Conservation (phyloP, 2,888 invertebrate species). For the Nematopogon swammerdamellus region DNA sequence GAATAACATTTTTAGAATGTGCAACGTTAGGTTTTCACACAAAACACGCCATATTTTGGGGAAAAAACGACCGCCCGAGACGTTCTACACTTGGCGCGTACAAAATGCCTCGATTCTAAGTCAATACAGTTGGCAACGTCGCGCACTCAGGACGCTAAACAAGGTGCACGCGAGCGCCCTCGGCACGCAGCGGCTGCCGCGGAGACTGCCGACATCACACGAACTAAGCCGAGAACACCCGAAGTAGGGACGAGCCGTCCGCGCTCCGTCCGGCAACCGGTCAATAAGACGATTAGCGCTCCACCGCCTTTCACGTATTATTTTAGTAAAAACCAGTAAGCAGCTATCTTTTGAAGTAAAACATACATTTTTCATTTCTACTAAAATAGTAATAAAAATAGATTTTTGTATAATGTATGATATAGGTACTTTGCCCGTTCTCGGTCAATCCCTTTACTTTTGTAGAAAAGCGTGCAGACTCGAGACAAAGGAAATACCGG, state of each 20-base stretch:
- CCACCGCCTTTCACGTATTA: constrained; percentile 18
- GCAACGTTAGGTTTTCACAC: background rate
- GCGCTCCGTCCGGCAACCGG: constrained; percentile 53
- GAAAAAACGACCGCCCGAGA: background rate
- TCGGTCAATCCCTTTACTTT: too few relatives aligned
- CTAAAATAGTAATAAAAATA: too few relatives aligned
- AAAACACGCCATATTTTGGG: background rate
- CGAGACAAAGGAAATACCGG: background rate
- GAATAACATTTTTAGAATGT: background rate
- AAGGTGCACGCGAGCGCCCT: constrained; percentile 52
- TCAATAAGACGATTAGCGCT: constrained; percentile 55
- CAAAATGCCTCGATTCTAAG: constrained; percentile 26
- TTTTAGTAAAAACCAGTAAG: background rate
- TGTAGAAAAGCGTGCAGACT: too few relatives aligned
- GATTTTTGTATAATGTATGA: too few relatives aligned
- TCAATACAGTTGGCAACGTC: constrained; percentile 58
- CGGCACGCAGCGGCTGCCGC: constrained; percentile 51
- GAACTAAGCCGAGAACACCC: constrained; percentile 42
- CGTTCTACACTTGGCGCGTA: constrained; percentile 46
- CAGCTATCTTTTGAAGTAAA: too few relatives aligned
- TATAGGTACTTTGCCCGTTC: too few relatives aligned
- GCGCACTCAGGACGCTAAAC: constrained; percentile 52
- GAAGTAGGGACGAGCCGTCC: constrained; percentile 48
- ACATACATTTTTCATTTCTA: too few relatives aligned
- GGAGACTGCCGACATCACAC: constrained; percentile 33